Conservation (phyloP, 2,888 invertebrate species). For the Drosophila conformis region DNA sequence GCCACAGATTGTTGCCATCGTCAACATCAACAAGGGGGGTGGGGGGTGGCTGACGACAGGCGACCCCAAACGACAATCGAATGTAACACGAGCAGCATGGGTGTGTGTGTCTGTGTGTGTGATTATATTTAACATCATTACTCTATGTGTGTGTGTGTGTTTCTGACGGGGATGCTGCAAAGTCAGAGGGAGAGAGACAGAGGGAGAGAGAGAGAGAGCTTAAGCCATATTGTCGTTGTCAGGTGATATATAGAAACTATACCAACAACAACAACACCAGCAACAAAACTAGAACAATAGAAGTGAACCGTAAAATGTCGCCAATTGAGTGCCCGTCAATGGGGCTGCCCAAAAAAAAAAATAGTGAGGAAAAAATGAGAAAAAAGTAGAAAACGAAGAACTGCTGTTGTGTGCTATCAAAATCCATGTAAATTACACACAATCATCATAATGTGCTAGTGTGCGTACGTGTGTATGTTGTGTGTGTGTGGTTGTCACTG, state of each 20-base stretch:
- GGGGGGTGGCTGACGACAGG: slow-evolving; percentile 18
- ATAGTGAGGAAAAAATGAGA: neutral
- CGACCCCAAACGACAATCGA: slow-evolving; percentile 51
- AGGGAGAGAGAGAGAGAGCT: neutral
- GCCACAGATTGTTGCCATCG: slow-evolving; percentile 62
- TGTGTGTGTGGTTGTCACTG: slow-evolving; percentile 38
- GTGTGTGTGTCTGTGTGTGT: slow-evolving; percentile 7
- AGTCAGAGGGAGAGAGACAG: neutral
- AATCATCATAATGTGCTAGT: slow-evolving; percentile 63
- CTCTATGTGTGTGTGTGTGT: slow-evolving; percentile 11
- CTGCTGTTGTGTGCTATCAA: slow-evolving; percentile 51
- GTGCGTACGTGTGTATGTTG: slow-evolving; percentile 28
- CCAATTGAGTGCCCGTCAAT: slow-evolving; percentile 70
- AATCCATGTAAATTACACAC: slow-evolving; percentile 78
- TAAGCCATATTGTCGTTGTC: slow-evolving; percentile 20
- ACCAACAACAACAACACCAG: slow-evolving; percentile 22
- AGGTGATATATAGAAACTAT: slow-evolving; percentile 44
- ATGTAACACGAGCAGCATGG: slow-evolving; percentile 43
- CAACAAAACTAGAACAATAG: slow-evolving; percentile 37
- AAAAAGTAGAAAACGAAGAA: neutral
- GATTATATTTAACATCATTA: slow-evolving; percentile 45
- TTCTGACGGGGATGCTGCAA: slow-evolving; percentile 23
- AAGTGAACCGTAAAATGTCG: slow-evolving; percentile 60
- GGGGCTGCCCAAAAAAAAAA: slow-evolving; percentile 50
- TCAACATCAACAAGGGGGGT: slow-evolving; percentile 25